Evolutionary conservation across 1,140 invertebrate species (phyloP), one percentile per base, ranked within the genome.

Genomic region (Papilio polytes): DNA sequence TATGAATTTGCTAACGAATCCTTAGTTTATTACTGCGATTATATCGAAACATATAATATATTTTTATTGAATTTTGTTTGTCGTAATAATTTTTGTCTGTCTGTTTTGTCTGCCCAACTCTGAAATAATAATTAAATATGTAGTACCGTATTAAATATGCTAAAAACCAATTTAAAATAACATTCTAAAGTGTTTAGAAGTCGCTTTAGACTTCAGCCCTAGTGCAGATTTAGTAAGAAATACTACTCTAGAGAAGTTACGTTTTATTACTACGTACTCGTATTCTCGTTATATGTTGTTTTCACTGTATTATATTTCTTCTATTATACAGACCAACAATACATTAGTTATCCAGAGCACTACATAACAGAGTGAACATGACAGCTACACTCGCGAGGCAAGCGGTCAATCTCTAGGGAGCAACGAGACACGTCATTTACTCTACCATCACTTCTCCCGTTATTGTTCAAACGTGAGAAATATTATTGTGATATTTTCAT

Each of bases 271-370:
- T 41, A 41, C 36, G 7, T 36, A 36, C 4, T 36, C 4, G 6
- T 8, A 8, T 8, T 36, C 36, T 3, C 36, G 36, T 8, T 41
- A 4, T 56, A n/a, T 20, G 1, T 56, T 56, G 7, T 7, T 53
- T 53, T 53, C n/a, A 53, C 0, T 18, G 51, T 53, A 53, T n/a
- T 13, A 18, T 1, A 56, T 56, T 56, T 20, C 7, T 56, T 56
- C 18, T 20, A 9, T 56, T 9, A 56, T 9, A 70, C 59, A 26
- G 10, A 70, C 63, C 26, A 26, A 31, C 26, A 70, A 70, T 15
- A 31, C 26, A 70, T 70, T 70, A 70, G 26, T 70, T 70, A 70
- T 70, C 63, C 63, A 36, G 26, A 70, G 26, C 26, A 70, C 63
- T 70, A 70, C 26, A 31, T 70, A 70, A 70, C 22, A 31, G 26